Evolutionary conservation across 1,140 invertebrate species (phyloP), one percentile per base, ranked within the genome.

Genomic region (Trichomalopsis sarcophagae): DNA sequence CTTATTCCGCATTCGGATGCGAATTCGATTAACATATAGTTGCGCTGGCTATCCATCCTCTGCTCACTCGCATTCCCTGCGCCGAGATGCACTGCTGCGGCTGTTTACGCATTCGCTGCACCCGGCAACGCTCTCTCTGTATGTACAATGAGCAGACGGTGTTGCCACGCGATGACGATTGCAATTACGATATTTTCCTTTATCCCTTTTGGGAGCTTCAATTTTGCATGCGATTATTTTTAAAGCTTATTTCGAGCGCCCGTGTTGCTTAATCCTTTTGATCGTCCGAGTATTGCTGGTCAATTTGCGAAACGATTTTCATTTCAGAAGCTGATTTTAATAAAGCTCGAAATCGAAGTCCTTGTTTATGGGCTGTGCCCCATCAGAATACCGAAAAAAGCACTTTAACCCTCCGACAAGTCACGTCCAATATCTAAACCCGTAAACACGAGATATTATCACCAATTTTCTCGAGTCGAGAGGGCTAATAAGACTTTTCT

Each of bases 1-100:
- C 90, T 91, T 90, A 91, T 90, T 91, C 88, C 89, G 89, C 89
- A 91, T 91, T 90, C 89, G 89, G 88, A 89, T 89, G 89, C 86
- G 89, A 87, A 90, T 91, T 89, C 89, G 89, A 91, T 91, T 91
- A 91, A 90, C 89, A 91, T 91, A 91, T 89, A 91, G 90, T 91
- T 91, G 88, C 89, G 84, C 88, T 90, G 23, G 62, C 40, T 21
- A 40, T 33, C 14, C 69, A 13, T 40, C 50, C 50, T 23, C 30
- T 69, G 40, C 23, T 5, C 36, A 6, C 21, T n/a, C 40, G 14
- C 27, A 14, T 36, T 50, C 9, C 11, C 33, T 90, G 33, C 88
- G 88, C 88, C 30, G 11, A 40, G 40, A 10, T 27, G 79, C 87
- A 86, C 88, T 87, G 87, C 68, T 4, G 0, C 44, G 83, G 76